Percentiles rank a stretch among this genome's conserved stretches.
These are phyloP conservation scores for Orientallactaga sibirica DNA, from an alignment of 2,797 vertebrate species.

Conservation along the genomic window DNA sequence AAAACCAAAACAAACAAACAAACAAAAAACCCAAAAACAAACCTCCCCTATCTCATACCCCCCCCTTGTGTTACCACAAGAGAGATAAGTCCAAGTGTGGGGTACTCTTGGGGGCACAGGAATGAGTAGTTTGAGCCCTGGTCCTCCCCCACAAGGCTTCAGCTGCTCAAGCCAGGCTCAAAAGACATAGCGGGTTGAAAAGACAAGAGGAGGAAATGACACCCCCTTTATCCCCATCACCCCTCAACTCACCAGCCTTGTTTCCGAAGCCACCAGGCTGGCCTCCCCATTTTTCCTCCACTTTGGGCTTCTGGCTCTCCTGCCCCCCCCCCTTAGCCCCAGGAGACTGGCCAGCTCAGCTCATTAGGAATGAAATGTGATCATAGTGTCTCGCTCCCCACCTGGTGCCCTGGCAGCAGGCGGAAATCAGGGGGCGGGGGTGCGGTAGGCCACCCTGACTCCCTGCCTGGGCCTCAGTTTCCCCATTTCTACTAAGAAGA, in stretches of 20 bases:
- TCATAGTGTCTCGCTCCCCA: constrained; percentile 78
- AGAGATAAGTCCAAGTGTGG: background rate
- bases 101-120: background rate
- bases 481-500: constrained; percentile 22
- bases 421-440: constrained; percentile 45
- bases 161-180: background rate
- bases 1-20: too few species aligned
- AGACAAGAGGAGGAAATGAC: background rate
- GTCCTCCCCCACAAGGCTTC: background rate
- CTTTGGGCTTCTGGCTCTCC: background rate
- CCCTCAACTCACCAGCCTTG: constrained; percentile 43
- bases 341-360: constrained; percentile 73
- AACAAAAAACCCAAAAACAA: too few species aligned
- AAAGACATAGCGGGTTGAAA: background rate
- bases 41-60: background rate
- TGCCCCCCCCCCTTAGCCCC: constrained; percentile 48
- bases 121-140: background rate
- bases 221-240: background rate
- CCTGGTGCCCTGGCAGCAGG: constrained; percentile 76
- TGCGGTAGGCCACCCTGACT: background rate
- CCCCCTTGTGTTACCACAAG: background rate
- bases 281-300: background rate
- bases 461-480: constrained; percentile 62
- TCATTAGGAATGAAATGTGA: constrained; percentile 83
- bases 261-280: background rate